These are phyloP conservation scores for Eulemur macaco DNA, from an alignment of 2,113 vertebrate species.

Conservation along the genomic window DNA sequence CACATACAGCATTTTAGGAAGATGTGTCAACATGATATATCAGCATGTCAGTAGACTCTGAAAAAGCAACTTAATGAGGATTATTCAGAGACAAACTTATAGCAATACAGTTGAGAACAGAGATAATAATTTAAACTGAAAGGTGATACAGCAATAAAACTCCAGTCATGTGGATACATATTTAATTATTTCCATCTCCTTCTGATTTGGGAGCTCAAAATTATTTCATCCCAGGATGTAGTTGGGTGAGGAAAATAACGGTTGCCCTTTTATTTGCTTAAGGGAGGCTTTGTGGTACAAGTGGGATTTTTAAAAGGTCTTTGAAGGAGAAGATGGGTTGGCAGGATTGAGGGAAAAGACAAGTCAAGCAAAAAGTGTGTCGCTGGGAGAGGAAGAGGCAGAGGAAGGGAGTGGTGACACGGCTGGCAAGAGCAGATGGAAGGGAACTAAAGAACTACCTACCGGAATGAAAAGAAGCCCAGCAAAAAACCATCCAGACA, in stretches of 20 bases:
- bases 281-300: background rate
- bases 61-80: background rate
- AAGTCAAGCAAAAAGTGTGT: background rate
- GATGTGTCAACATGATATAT: background rate
- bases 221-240: background rate
- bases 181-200: background rate
- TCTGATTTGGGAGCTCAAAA: background rate
- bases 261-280: slow-evolving; percentile 31
- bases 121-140: background rate
- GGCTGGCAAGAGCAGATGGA: background rate
- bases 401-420: background rate
- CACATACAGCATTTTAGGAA: background rate
- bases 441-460: background rate
- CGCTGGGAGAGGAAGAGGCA: background rate
- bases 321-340: slow-evolving; percentile 56
- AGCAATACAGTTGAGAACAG: background rate
- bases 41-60: background rate
- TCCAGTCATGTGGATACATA: background rate
- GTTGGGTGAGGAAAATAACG: background rate
- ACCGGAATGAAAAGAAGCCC: background rate
- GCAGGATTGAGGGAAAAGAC: slow-evolving; percentile 50
- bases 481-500: background rate
- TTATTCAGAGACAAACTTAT: background rate
- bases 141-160: background rate
- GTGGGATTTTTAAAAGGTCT: slow-evolving; percentile 51